These are phyloP conservation scores for Oncorhynchus kisutch DNA, from an alignment of 2,113 vertebrate species.

Conservation along the genomic window DNA sequence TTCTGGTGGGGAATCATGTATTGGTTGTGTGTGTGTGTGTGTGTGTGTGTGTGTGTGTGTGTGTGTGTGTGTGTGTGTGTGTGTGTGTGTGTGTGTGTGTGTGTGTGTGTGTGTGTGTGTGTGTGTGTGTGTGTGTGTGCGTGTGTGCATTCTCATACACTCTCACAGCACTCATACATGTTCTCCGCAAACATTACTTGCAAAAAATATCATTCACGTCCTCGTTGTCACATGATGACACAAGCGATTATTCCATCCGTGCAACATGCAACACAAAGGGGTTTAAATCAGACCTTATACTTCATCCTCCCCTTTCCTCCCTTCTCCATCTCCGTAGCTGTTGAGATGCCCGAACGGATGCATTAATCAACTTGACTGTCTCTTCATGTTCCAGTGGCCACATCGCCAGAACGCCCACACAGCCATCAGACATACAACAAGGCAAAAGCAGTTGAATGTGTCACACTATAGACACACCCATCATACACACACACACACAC, in stretches of 20 bases:
- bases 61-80: background rate
- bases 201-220: background rate
- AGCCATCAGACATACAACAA: background rate
- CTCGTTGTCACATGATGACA: background rate
- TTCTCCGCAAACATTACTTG: background rate
- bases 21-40: background rate
- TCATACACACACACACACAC: background rate
- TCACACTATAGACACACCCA: background rate
- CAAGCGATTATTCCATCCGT: too few species aligned
- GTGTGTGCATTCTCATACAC: background rate
- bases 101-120: background rate
- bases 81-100: background rate
- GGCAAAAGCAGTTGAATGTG: background rate
- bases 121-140: background rate
- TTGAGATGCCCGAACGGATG: background rate
- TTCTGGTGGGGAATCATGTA: background rate
- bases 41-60: background rate
- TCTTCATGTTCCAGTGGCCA: constrained; percentile 36
- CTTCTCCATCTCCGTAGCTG: background rate
- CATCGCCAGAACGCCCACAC: constrained; percentile 5
- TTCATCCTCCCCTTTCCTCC: background rate
- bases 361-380: constrained; percentile 43
- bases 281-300: background rate
- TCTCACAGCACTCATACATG: background rate
- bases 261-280: background rate